Conservation (phyloP, 2,797 vertebrate genomes). For the Salmo trutta region DNA sequence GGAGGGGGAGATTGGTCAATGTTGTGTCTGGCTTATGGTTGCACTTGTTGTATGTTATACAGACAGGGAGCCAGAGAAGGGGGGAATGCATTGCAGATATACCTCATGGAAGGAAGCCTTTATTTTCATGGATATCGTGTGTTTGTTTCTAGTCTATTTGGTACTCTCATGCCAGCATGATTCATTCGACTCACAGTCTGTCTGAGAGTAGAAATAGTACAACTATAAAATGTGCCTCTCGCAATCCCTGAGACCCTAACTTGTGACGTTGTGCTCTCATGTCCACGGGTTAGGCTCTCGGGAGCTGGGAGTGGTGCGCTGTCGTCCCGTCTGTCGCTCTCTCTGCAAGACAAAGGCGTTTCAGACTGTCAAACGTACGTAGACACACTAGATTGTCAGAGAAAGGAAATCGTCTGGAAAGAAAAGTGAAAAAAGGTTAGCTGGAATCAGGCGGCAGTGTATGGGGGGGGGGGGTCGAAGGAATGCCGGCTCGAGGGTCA, state of each 20-base stretch:
- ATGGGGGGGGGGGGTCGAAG: constrained; percentile 12
- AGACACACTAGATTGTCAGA: neutral
- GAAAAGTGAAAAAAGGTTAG: neutral
- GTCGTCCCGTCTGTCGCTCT: constrained; percentile 68
- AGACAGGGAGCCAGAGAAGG: constrained; percentile 21
- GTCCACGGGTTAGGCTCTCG: constrained; percentile 99
- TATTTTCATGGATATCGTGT: neutral
- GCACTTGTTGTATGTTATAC: constrained; percentile 72
- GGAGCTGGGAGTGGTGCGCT: constrained; percentile 95
- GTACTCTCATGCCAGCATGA: neutral
- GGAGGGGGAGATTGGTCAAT: constrained; percentile 59
- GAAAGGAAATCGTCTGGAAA: neutral
- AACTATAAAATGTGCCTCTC: constrained; percentile 81
- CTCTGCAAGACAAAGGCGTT: constrained; percentile 57
- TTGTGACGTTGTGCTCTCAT: constrained; percentile 99
- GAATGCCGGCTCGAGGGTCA: constrained; percentile 51
- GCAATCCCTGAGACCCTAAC: constrained; percentile 99
- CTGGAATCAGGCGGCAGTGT: neutral
- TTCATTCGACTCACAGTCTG: constrained; percentile 24
- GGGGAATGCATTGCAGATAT: neutral
- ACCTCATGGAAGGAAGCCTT: neutral
- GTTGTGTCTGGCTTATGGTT: constrained; percentile 78
- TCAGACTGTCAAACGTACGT: constrained; percentile 11
- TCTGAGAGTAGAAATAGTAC: neutral
- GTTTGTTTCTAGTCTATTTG: neutral